Evolutionary conservation across 64 coral and sea anemone species (phyloP).

Genomic region (Actinia equina): DNA sequence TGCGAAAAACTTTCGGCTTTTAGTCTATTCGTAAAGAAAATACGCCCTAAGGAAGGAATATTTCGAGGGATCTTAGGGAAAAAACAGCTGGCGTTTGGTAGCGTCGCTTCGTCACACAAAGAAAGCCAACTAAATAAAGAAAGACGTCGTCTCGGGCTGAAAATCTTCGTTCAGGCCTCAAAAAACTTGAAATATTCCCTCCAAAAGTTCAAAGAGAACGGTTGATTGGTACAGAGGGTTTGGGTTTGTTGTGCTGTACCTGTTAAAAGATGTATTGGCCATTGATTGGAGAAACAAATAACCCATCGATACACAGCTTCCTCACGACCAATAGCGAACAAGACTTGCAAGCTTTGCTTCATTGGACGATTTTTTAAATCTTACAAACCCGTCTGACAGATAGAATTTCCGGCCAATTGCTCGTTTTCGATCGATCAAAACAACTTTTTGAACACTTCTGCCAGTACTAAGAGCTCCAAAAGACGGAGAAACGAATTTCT

Average conservation of each 20-base stretch:
- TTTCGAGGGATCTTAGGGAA: background rate
- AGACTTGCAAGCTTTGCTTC: constrained; percentile 68
- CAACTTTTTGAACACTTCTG: constrained; percentile 17
- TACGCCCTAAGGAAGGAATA: background rate
- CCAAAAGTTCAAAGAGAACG: constrained; percentile 25
- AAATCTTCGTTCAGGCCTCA: background rate
- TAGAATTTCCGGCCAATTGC: constrained; percentile 82
- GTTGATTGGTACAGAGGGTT: constrained; percentile 19
- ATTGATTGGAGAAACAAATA: constrained; percentile 80
- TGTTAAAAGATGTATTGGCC: constrained; percentile 24
- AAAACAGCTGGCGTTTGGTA: background rate
- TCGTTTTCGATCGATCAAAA: constrained; percentile 23
- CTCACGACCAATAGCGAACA: constrained; percentile 93
- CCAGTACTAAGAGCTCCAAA: background rate
- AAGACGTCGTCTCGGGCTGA: background rate
- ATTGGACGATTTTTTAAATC: constrained; percentile 99
- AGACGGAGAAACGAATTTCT: background rate
- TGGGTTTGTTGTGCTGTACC: background rate
- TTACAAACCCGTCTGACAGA: constrained; percentile 66
- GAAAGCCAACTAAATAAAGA: constrained; percentile 3
- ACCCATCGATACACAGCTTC: constrained; percentile 67
- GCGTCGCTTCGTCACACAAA: constrained; percentile 16
- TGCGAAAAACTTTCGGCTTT: background rate
- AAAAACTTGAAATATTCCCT: constrained; percentile 24
- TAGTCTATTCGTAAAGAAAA: background rate